Evolutionary conservation across 2,888 invertebrate genomes (phyloP), one percentile per base, ranked within the genome.

Genomic region (Harpalus rufipes): DNA sequence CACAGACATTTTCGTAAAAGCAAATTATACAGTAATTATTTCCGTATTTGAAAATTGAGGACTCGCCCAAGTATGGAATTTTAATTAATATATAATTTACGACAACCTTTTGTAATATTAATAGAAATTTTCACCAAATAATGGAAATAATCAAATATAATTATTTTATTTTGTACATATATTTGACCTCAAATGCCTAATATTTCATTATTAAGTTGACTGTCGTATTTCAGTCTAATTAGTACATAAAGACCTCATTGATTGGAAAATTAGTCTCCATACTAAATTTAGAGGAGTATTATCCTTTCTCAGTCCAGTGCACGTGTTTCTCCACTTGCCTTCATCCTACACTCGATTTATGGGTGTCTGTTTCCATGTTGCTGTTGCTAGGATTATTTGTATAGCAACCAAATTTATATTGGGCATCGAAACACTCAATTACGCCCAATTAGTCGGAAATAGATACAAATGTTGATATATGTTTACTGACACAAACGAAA

Each of bases 161-260:
- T 32, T 32, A 5, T 32, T 32, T 5, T 6, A 32, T 32, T 32
- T 32, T 32, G 32, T 32, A 32, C 32, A 3, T 25, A 25, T 25
- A 25, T 25, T 25, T 25, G 1, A 32, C 32, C 6, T 32, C 32
- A 32, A 32, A 32, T 32, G 5, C 59, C 3, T 16, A 16, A 18
- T n/a, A 63, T 63, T 25, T 12, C 25, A 63, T 63, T 63, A 25
- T 1, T 25, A 39, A 10, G 14, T 14, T 39, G 32, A 39, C n/a
- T 68, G 39, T 39, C 39, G 68, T 68, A 14, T 39, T 68, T 41
- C 41, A 68, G 32, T 68, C 14, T 68, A 39, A 39, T 14, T 4
- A 51, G 44, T 51, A n/a, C n/a, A n/a, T n/a, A 7, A 51, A 4
- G 12, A 51, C 44, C 8, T 51, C 6, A 51, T 51, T 51, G 44